phyloP scores from a whole-genome alignment of 2,888 invertebrate species.

The Diabrotica balteata region DNA sequence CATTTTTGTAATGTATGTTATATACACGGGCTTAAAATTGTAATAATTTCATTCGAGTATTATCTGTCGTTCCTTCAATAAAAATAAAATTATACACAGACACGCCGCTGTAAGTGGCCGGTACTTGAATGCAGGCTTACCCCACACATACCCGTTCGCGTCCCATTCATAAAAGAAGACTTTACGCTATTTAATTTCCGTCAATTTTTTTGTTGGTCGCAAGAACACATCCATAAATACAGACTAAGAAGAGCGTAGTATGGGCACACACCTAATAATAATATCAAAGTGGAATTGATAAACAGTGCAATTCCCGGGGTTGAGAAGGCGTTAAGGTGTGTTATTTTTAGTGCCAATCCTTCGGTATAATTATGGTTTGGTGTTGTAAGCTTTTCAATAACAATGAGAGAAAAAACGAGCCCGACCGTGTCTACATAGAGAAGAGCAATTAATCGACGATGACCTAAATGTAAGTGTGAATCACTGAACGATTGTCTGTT shows the following conservation, averaged over 20 bases:
- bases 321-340: constrained; percentile 36
- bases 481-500: constrained; percentile 25
- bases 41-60: too few species aligned
- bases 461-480: constrained; percentile 36
- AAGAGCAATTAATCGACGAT: constrained; percentile 31
- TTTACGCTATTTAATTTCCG: constrained; percentile 25
- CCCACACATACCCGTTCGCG: constrained; percentile 13
- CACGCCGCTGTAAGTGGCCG: too few species aligned
- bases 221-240: constrained; percentile 18
- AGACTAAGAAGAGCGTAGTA: constrained; percentile 21
- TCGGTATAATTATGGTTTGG: constrained; percentile 35
- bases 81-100: too few species aligned
- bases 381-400: constrained; percentile 35
- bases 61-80: too few species aligned
- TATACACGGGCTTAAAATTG: too few species aligned
- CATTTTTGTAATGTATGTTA: too few species aligned
- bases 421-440: constrained; percentile 29
- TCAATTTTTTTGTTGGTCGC: constrained; percentile 16
- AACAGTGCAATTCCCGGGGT: constrained; percentile 33
- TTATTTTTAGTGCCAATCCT: constrained; percentile 36
- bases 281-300: constrained; percentile 31
- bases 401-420: constrained; percentile 32
- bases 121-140: constrained; percentile 1
- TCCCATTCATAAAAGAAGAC: constrained; percentile 27
- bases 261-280: constrained; percentile 33